Evolutionary conservation across 2,888 invertebrate species (phyloP).

Genomic region (Choristoneura rosaceana): DNA sequence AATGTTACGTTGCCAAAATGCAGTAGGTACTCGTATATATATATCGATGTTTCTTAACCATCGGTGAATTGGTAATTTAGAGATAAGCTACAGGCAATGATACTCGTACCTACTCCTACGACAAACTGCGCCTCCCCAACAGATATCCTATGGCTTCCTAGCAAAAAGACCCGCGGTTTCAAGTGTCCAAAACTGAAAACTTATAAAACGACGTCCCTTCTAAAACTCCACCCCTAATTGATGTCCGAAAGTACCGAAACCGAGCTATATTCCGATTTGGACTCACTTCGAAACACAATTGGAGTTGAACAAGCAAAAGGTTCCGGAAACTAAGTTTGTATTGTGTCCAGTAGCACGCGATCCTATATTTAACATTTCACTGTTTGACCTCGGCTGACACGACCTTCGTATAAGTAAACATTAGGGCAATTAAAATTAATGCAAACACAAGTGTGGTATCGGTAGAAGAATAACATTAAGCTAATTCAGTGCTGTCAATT

Average conservation of each 20-base stretch:
- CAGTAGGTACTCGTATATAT: too few species aligned
- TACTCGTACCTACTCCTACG: too few species aligned
- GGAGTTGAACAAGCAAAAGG: constrained; percentile 56
- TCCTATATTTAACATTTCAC: constrained; percentile 78
- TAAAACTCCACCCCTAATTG: constrained; percentile 14
- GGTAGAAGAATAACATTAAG: not conserved
- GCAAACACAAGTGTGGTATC: not conserved
- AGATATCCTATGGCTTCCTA: not conserved
- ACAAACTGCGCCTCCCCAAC: too few species aligned
- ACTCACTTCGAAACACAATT: constrained; percentile 31
- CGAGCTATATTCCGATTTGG: constrained; percentile 22
- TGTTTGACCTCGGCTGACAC: constrained; percentile 60
- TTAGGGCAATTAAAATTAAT: constrained; percentile 45
- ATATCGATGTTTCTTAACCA: too few species aligned
- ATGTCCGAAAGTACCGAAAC: constrained; percentile 2
- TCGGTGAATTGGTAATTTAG: too few species aligned
- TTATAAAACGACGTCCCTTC: not conserved
- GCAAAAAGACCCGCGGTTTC: not conserved
- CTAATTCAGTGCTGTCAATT: not conserved
- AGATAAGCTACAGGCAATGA: too few species aligned
- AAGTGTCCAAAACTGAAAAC: not conserved
- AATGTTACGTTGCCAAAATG: too few species aligned
- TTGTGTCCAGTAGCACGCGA: constrained; percentile 70
- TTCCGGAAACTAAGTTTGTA: constrained; percentile 64
- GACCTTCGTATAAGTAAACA: constrained; percentile 63